Percentiles rank a stretch among this genome's conserved stretches.
phyloP scores from a whole-genome alignment of 2,888 invertebrate species.

The Spatulosminthurus flaviceps region DNA sequence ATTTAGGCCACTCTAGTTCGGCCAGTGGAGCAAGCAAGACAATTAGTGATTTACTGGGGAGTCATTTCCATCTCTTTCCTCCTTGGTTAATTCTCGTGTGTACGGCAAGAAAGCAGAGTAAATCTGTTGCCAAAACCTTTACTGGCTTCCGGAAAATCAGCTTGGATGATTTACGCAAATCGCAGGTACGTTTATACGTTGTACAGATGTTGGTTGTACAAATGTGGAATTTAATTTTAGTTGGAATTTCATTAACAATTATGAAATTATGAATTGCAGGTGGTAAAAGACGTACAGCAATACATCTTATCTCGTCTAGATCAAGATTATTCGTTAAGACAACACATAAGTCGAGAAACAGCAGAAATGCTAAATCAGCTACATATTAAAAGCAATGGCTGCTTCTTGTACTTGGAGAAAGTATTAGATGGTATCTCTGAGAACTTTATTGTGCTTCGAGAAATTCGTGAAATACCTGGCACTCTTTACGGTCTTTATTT shows the following conservation, averaged over 20 bases:
- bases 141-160: conserved; percentile 87
- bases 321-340: conserved; percentile 85
- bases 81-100: conserved; percentile 77
- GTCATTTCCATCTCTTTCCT: conserved; percentile 89
- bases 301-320: conserved; percentile 91
- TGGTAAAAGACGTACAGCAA: conserved; percentile 93
- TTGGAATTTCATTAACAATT: conserved; percentile 43
- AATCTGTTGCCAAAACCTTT: conserved; percentile 77
- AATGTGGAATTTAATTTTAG: no score
- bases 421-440: conserved; percentile 92
- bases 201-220: neutral
- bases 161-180: conserved; percentile 87
- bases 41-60: conserved; percentile 84
- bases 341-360: conserved; percentile 88
- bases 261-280: conserved; percentile 66
- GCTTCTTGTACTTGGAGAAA: conserved; percentile 86
- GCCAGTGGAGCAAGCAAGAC: conserved; percentile 69
- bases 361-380: conserved; percentile 95
- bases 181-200: conserved; percentile 68
- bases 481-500: conserved; percentile 93
- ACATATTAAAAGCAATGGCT: conserved; percentile 95
- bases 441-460: conserved; percentile 88
- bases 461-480: conserved; percentile 92
- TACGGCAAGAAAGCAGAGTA: conserved; percentile 74
- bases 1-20: conserved; percentile 40